phyloP scores from a whole-genome alignment of 2,797 vertebrate genomes.

The Eulemur rubriventer region DNA sequence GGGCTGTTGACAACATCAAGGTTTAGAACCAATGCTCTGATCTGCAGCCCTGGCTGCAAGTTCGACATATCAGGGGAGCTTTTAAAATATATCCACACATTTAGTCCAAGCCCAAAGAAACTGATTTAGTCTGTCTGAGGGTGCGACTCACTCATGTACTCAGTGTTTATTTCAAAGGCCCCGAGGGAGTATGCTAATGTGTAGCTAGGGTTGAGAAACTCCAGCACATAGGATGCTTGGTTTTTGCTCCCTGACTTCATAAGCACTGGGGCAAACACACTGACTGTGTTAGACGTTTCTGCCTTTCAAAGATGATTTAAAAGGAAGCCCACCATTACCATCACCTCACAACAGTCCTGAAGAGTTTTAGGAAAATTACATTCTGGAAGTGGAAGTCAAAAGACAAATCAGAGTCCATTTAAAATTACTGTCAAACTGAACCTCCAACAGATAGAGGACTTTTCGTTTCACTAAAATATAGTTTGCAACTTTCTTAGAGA shows the following conservation, averaged over 20 bases:
- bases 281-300: slow-evolving; percentile 36
- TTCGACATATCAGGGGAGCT: neutral
- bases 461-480: slow-evolving; percentile 46
- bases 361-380: slow-evolving; percentile 60
- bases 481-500: slow-evolving; percentile 53
- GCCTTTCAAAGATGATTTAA: slow-evolving; percentile 63
- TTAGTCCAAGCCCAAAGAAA: neutral
- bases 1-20: neutral
- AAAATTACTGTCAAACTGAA: slow-evolving; percentile 36
- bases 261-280: neutral
- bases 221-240: neutral
- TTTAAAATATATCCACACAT: neutral
- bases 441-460: neutral
- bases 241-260: slow-evolving; percentile 19
- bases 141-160: neutral
- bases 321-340: neutral
- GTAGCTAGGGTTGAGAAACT: neutral
- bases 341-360: neutral
- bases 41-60: neutral
- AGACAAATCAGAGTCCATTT: slow-evolving; percentile 61
- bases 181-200: neutral
- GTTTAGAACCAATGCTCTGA: neutral
- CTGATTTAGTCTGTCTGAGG: neutral
- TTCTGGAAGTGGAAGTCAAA: slow-evolving; percentile 46
- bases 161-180: neutral